Evolutionary conservation across 2,888 invertebrate species (phyloP).

Genomic region (Eulithis prunata): DNA sequence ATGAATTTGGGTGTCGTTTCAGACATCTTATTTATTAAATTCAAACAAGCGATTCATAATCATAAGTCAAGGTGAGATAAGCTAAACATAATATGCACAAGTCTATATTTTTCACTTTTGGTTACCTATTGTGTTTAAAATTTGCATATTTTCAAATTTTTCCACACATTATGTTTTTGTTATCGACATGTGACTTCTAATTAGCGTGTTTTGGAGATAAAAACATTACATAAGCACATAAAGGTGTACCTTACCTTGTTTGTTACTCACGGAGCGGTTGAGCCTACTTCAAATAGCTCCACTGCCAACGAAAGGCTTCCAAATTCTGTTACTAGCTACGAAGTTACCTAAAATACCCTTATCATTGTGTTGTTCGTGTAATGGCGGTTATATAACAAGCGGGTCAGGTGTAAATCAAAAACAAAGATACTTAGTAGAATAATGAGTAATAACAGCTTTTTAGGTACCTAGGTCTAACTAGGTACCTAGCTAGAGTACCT

Average conservation of each 20-base stretch:
- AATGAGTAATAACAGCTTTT: constrained; percentile 17
- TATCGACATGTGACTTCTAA: background rate
- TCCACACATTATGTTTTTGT: background rate
- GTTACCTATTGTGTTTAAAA: too few relatives aligned
- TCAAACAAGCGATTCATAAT: background rate
- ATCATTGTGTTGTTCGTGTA: constrained; percentile 20
- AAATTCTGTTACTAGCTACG: background rate
- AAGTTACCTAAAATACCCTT: background rate
- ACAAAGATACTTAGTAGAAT: constrained; percentile 24
- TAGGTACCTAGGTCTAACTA: background rate
- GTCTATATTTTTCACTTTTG: background rate
- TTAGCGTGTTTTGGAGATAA: constrained; percentile 10
- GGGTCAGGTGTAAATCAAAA: constrained; percentile 24
- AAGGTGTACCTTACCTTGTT: too few relatives aligned
- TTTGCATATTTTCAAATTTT: background rate
- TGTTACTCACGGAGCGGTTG: too few relatives aligned
- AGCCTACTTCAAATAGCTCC: too few relatives aligned
- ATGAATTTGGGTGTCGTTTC: too few relatives aligned
- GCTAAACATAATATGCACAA: background rate
- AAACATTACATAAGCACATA: background rate
- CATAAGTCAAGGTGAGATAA: constrained; percentile 10
- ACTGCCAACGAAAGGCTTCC: background rate
- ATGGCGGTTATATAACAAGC: constrained; percentile 33
- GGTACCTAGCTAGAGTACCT: too few relatives aligned
- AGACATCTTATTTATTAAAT: too few relatives aligned